A percentile compares a stretch with the other conserved stretches of the same genome.
These are phyloP conservation scores for Struthio camelus DNA, from an alignment of 2,113 vertebrate genomes.

Conservation along the genomic window DNA sequence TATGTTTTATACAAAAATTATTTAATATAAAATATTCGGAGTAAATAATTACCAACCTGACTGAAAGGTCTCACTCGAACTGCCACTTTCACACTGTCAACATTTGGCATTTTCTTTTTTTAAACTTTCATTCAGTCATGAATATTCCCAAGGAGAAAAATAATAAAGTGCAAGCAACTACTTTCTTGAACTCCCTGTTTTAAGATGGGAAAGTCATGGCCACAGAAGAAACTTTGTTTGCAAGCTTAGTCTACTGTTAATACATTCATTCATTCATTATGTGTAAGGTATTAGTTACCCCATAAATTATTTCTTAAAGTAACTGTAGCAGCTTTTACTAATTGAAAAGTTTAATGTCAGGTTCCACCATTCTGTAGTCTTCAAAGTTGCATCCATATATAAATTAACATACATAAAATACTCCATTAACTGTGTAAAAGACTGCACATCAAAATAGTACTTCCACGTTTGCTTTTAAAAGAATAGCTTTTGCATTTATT, in stretches of 20 bases:
- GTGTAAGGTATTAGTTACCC: constrained; percentile 44
- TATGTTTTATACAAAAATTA: not conserved
- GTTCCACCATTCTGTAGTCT: constrained; percentile 20
- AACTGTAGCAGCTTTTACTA: constrained; percentile 33
- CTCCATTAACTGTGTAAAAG: constrained; percentile 23
- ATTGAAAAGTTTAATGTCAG: constrained; percentile 51
- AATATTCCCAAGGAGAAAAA: constrained; percentile 24
- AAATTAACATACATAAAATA: constrained; percentile 51
- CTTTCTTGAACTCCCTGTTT: not conserved
- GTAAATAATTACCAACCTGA: constrained; percentile 78
- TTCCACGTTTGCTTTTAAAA: constrained; percentile 38
- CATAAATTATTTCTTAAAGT: constrained; percentile 64
- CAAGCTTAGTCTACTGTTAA: constrained; percentile 45
- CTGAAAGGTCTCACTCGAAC: constrained; percentile 83
- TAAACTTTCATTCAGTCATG: not conserved
- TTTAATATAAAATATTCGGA: not conserved
- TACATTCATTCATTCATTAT: constrained; percentile 34
- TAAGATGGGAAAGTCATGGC: not conserved
- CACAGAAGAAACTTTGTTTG: not conserved
- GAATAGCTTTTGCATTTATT: constrained; percentile 26
- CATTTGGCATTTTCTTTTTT: constrained; percentile 62
- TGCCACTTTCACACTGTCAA: constrained; percentile 82
- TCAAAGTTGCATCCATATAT: constrained; percentile 39
- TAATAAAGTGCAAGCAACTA: not conserved
- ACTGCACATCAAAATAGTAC: constrained; percentile 58